Evolutionary conservation across 2,888 invertebrate genomes (phyloP).

Genomic region (Dicranocentrus wangi): DNA sequence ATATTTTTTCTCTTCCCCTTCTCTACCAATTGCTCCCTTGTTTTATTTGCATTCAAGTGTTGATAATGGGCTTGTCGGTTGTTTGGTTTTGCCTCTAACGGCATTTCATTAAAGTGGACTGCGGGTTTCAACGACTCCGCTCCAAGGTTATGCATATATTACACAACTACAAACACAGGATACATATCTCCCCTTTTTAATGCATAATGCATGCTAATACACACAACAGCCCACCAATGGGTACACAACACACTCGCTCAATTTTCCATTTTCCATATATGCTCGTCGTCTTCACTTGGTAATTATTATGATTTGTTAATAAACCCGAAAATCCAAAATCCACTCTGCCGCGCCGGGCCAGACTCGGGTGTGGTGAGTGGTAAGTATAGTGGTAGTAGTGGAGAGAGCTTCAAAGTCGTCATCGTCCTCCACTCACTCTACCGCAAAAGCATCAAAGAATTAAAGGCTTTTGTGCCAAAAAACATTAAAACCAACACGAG

Average conservation of each 20-base stretch:
- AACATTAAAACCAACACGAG: background rate
- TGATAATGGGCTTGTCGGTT: constrained; percentile 28
- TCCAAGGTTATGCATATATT: too few relatives aligned
- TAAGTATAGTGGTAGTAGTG: too few relatives aligned
- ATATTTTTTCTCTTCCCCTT: too few relatives aligned
- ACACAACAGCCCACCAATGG: too few relatives aligned
- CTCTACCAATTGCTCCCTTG: too few relatives aligned
- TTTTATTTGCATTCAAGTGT: constrained; percentile 8
- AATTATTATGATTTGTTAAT: constrained; percentile 20
- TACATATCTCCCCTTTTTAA: background rate
- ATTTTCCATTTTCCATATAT: background rate
- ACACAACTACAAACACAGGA: background rate
- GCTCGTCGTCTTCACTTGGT: background rate
- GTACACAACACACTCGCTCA: background rate
- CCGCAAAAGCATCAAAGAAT: too few relatives aligned
- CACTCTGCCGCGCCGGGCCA: too few relatives aligned
- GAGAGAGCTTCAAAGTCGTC: background rate
- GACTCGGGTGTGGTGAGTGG: too few relatives aligned
- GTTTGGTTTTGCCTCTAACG: constrained; percentile 8
- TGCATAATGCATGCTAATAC: too few relatives aligned
- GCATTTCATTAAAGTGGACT: background rate
- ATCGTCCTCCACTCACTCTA: too few relatives aligned
- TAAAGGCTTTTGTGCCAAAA: background rate
- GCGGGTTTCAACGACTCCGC: background rate
- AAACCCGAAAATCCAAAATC: background rate